These are phyloP conservation scores for Chrysopa pallens DNA, from an alignment of 1,140 invertebrate genomes.

Conservation along the genomic window DNA sequence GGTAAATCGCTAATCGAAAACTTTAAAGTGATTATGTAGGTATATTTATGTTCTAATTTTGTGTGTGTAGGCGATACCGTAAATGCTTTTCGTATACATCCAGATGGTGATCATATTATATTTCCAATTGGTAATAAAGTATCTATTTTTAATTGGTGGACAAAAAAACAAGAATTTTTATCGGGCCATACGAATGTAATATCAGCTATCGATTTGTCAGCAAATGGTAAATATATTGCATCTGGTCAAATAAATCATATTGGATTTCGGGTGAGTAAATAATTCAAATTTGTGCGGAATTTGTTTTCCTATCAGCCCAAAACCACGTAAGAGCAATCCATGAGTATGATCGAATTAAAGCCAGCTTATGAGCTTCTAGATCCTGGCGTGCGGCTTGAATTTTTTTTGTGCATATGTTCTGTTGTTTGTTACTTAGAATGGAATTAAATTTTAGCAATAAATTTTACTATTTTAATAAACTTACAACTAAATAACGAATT, in stretches of 20 bases:
- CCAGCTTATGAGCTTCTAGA: too few species aligned
- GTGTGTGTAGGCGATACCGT: conserved; percentile 37
- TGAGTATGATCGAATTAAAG: too few species aligned
- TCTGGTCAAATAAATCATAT: conserved; percentile 81
- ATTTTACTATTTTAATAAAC: too few species aligned
- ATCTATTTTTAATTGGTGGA: conserved; percentile 53
- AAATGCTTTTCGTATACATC: conserved; percentile 57
- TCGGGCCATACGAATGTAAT: conserved; percentile 71
- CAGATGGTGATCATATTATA: conserved; percentile 52
- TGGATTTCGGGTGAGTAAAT: conserved; percentile 54
- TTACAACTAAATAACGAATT: too few species aligned
- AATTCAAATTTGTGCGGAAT: neutral
- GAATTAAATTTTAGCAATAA: too few species aligned
- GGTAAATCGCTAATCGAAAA: conserved; percentile 25
- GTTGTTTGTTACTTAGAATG: too few species aligned
- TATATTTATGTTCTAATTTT: conserved; percentile 4
- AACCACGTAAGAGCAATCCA: too few species aligned
- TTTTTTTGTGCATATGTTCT: too few species aligned
- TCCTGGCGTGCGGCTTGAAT: too few species aligned
- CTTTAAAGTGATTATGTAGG: neutral
- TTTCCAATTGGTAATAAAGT: conserved; percentile 76
- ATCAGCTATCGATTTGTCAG: conserved; percentile 60
- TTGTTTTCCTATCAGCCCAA: too few species aligned
- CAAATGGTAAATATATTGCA: conserved; percentile 55
- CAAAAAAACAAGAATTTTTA: conserved; percentile 56